Evolutionary conservation across 2,113 vertebrate genomes (phyloP), one percentile per base, ranked within the genome.

Genomic region (Melanotaenia duboulayi): DNA sequence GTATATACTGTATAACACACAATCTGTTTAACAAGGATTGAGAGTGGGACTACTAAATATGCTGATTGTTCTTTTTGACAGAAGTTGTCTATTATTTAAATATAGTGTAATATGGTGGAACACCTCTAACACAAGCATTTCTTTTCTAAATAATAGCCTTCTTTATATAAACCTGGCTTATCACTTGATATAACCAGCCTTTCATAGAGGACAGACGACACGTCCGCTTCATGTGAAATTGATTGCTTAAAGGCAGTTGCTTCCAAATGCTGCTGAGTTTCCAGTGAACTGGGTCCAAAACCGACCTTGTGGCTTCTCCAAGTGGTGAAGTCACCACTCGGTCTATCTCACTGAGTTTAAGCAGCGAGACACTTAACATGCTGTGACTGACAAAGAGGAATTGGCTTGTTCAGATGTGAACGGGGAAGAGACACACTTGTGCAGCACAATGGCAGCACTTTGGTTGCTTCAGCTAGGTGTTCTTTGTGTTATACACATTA

Each of bases 201-300:
- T 28, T 28, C 28, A 28, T 28, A 28, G 28, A 28, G 28, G 3
- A 35, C 32, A 5, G 8, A 35, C 7, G 32, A 35, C 8, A 28
- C 71, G 52, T 78, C 39, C 71, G 72, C 68, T 77, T 81, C 46
- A 42, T 13, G 24, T 73, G 20, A 73, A 76, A 74, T 20, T 46
- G 32, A 73, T 74, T 32, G 16, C 61, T 71, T n/a, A 63, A 39
- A 54, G 4, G 16, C 32, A 48, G 28, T 71, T 50, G 65, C 48
- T 58, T 46, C 10, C 52, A 60, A 81, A 50, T 42, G 61, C 44
- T 63, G 9, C 3, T 1, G n/a, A 48, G 16, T 76, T 75, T 76
- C 55, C 13, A 60, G 17, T 58, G 25, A 64, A 55, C 57, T 40
- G 2, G 2, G 40, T 64, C 52, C 59, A 62, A 62, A 66, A 25